Evolutionary conservation across 1,140 invertebrate species (phyloP).

Genomic region (Neomicropteryx cornuta): DNA sequence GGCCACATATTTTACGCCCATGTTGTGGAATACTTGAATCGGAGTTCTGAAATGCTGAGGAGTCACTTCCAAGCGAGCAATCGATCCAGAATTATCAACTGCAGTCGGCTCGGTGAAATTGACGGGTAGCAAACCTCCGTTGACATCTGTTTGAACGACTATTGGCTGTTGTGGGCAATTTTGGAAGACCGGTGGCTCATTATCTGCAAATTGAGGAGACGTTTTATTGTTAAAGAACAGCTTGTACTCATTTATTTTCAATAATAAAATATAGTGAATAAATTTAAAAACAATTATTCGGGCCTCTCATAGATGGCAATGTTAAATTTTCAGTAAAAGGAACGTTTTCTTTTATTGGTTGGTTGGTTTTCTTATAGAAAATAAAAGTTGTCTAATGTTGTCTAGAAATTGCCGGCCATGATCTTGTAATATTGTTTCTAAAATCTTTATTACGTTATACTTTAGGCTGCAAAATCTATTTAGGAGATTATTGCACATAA

Average conservation of each 20-base stretch:
- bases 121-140: slow-evolving; percentile 77
- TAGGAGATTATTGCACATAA: no score
- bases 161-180: slow-evolving; percentile 91
- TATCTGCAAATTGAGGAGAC: slow-evolving; percentile 47
- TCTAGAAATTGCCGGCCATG: no score
- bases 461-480: no score
- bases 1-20: slow-evolving; percentile 88
- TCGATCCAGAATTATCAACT: slow-evolving; percentile 87
- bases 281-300: not conserved
- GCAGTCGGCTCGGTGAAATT: slow-evolving; percentile 90
- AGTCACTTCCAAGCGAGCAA: slow-evolving; percentile 83
- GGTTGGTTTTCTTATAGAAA: no score
- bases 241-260: not conserved
- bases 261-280: slow-evolving; percentile 7
- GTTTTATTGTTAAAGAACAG: no score
- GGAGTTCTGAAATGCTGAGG: slow-evolving; percentile 86
- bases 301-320: no score
- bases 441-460: no score
- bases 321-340: no score
- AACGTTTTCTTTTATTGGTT: no score
- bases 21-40: slow-evolving; percentile 79
- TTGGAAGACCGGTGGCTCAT: slow-evolving; percentile 91
- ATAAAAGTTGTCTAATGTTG: no score
- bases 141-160: slow-evolving; percentile 74
- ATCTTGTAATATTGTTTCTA: no score